Evolutionary conservation across 2,888 invertebrate genomes (phyloP), one percentile per base, ranked within the genome.

Genomic region (Pedicia rivosa): DNA sequence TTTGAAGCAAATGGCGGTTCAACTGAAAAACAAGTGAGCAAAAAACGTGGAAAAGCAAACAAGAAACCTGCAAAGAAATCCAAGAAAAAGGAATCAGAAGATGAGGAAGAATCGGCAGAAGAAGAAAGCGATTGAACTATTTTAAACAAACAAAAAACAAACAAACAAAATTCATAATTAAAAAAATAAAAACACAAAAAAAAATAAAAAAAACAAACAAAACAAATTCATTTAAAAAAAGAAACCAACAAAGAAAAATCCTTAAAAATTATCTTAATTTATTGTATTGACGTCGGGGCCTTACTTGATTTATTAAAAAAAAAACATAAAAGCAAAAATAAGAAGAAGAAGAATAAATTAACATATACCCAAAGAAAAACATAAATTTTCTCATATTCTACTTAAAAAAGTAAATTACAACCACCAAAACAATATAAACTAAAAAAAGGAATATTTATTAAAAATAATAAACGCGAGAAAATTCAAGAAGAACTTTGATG

Each of bases 1-100:
- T 97, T 86, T 59, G 80, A 82, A 56, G 81, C 78, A 16, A 75
- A 75, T 43, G 83, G 81, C 26, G 78, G 77, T 41, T 69, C 67
- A 40, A 68, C 67, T 39, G 71, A 68, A 43, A 66, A 62, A 46
- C 71, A 70, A 48, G 67, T 68, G 55, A 65, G 65, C 50, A 65
- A 65, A 48, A 71, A 72, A 56, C 64, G 70, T 54, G 69, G 67
- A 51, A 37, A 37, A 24, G 36, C 27, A 48, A 51, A 47, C 46
- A 49, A 44, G 46, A 55, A 55, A 55, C 55, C 49, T 46, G 57
- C 45, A 39, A 59, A 59, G 48, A 62, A 60, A 50, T 50, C 48
- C 41, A 74, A 65, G 70, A 74, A 66, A 72, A 72, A 67, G 52
- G 71, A 72, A 50, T 66, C 67, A 2, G 74, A 73, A 25, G 72